Conservation (phyloP, 2,113 vertebrate genomes). For the Murina feae region DNA sequence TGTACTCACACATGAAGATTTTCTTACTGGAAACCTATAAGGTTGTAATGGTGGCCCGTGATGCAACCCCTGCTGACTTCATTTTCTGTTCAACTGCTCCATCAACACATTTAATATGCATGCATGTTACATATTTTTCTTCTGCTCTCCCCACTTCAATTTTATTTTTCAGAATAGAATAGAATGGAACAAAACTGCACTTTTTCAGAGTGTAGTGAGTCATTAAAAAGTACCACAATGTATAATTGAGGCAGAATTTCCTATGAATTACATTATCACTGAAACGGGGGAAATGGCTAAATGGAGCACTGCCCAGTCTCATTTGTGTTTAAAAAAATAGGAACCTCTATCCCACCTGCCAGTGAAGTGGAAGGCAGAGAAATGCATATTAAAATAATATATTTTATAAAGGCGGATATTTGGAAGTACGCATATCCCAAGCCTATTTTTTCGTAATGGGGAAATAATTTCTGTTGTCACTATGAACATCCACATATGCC, state of each 20-base stretch:
- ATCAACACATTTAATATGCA: slow-evolving; percentile 66
- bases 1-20: neutral
- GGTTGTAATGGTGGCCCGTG: neutral
- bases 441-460: neutral
- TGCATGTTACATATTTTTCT: neutral
- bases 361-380: slow-evolving; percentile 10
- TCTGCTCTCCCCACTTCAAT: slow-evolving; percentile 50
- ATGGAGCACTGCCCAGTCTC: neutral
- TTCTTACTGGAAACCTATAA: neutral
- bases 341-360: slow-evolving; percentile 23
- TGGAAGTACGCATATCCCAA: slow-evolving; percentile 28
- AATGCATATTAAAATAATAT: slow-evolving; percentile 50
- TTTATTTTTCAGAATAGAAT: neutral
- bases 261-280: slow-evolving; percentile 31
- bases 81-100: slow-evolving; percentile 68
- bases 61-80: neutral
- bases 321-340: slow-evolving; percentile 55
- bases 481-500: neutral
- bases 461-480: slow-evolving; percentile 44
- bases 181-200: slow-evolving; percentile 28
- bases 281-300: slow-evolving; percentile 42
- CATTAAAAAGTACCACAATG: slow-evolving; percentile 17
- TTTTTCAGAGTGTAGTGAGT: slow-evolving; percentile 13
- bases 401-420: slow-evolving; percentile 48
- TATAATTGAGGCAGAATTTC: neutral